Percentiles rank a stretch among this genome's conserved stretches.
phyloP scores from a whole-genome alignment of 2,113 vertebrate genomes.

The Macrotis lagotis region DNA sequence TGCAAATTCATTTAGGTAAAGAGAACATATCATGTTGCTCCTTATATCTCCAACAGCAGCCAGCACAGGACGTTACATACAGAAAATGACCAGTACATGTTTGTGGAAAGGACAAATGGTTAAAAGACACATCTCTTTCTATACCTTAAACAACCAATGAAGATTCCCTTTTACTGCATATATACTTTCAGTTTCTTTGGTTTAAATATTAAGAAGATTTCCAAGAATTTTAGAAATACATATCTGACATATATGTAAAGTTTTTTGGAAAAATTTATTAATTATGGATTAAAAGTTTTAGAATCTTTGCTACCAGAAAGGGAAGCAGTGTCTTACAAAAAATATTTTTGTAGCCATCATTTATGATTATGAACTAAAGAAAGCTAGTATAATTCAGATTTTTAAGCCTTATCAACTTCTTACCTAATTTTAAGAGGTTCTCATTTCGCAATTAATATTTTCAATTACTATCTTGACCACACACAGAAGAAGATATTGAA shows the following conservation, averaged over 20 bases:
- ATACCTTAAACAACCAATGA: not conserved
- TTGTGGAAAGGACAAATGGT: not conserved
- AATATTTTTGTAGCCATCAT: not conserved
- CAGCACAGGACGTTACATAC: not conserved
- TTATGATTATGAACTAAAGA: not conserved
- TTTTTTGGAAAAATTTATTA: slow-evolving; percentile 47
- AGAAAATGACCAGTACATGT: not conserved
- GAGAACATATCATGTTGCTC: not conserved
- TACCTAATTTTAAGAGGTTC: not conserved
- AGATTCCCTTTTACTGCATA: slow-evolving; percentile 59
- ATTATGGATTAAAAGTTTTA: slow-evolving; percentile 1
- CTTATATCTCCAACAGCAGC: not conserved
- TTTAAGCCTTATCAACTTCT: not conserved
- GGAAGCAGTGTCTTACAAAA: slow-evolving; percentile 16
- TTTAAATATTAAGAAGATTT: slow-evolving; percentile 63
- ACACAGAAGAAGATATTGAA: not conserved
- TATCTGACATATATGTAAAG: slow-evolving; percentile 65
- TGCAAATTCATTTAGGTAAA: not conserved
- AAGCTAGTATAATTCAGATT: not conserved
- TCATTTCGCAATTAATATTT: not conserved
- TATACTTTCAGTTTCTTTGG: slow-evolving; percentile 44
- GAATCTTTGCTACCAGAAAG: not conserved
- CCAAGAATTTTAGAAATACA: slow-evolving; percentile 66
- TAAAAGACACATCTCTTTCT: not conserved
- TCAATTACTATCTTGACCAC: not conserved